Conservation (phyloP, 2,113 vertebrate genomes). For the Anhinga anhinga region DNA sequence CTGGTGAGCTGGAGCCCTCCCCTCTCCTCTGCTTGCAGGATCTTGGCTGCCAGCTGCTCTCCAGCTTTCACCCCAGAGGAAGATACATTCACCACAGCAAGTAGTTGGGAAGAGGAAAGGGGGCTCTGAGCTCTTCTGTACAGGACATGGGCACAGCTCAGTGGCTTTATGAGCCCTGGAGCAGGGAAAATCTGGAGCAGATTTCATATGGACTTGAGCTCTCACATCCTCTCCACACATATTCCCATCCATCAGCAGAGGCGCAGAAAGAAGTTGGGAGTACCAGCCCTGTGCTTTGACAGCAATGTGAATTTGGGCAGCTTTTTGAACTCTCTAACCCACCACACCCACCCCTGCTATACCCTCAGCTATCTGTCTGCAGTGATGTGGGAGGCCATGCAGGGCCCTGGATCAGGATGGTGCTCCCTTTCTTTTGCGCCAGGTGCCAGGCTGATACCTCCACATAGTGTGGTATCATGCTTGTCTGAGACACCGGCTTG, state of each 20-base stretch:
- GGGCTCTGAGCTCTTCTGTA: neutral
- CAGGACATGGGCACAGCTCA: neutral
- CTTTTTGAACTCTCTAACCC: neutral
- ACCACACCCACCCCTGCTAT: fast-evolving
- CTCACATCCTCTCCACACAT: neutral
- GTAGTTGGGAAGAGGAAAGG: fast-evolving
- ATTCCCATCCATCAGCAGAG: neutral
- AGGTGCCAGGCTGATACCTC: neutral
- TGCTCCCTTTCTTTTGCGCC: neutral
- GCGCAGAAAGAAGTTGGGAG: neutral
- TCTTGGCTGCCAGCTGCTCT: neutral
- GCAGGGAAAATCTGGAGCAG: neutral
- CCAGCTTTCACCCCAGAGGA: neutral
- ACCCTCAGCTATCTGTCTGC: neutral
- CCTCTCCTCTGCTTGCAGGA: neutral
- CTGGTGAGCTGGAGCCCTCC: neutral
- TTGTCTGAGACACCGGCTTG: neutral
- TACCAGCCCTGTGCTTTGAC: neutral
- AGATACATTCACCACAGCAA: neutral
- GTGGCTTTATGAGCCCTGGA: neutral
- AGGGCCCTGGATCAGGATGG: neutral
- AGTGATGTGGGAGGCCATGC: neutral
- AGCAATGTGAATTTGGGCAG: neutral
- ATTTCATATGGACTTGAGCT: fast-evolving
- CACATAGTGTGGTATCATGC: fast-evolving